These are phyloP conservation scores for Helicoverpa zea DNA, from an alignment of 1,140 invertebrate species.

Conservation along the genomic window DNA sequence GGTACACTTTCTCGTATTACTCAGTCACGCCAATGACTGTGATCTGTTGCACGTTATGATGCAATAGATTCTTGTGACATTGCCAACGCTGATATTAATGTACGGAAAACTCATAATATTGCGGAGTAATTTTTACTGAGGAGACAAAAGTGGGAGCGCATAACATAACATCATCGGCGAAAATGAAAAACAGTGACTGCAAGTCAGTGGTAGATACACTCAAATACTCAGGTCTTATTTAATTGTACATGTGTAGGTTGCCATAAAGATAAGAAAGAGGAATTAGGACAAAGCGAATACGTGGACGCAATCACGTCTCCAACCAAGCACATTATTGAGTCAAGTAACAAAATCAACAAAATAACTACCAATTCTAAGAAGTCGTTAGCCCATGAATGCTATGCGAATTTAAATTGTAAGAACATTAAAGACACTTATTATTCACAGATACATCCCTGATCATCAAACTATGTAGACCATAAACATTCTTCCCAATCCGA, in stretches of 20 bases:
- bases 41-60: slow-evolving; percentile 42
- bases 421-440: neutral
- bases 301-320: no score
- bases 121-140: slow-evolving; percentile 5
- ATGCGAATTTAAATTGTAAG: neutral
- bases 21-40: slow-evolving; percentile 2
- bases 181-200: neutral
- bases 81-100: slow-evolving; percentile 52
- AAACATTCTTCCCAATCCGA: slow-evolving; percentile 6
- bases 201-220: neutral
- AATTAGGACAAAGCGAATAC: no score
- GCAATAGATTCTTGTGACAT: slow-evolving; percentile 54
- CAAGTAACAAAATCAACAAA: neutral
- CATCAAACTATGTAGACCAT: slow-evolving; percentile 7
- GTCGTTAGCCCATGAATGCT: no score
- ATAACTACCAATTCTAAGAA: neutral
- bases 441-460: neutral
- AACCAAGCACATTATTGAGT: neutral
- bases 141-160: neutral
- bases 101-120: slow-evolving; percentile 33
- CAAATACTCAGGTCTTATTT: neutral
- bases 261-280: no score
- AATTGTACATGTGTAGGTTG: no score
- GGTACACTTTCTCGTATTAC: neutral
- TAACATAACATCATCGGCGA: slow-evolving; percentile 9